Evolutionary conservation across 2,888 invertebrate genomes (phyloP).

Genomic region (Dolichomitus sp.): DNA sequence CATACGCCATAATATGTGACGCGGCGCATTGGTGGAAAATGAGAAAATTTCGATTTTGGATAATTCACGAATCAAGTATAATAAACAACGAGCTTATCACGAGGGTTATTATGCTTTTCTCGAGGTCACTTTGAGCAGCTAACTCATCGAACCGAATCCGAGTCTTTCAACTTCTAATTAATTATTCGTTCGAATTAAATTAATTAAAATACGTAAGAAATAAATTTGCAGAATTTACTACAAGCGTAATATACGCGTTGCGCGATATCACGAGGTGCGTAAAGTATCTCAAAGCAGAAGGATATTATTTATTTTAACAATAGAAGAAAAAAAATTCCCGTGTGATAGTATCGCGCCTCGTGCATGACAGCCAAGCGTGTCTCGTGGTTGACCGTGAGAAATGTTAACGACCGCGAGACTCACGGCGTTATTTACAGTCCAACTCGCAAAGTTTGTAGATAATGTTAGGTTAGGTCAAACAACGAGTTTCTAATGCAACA

Average conservation of each 20-base stretch:
- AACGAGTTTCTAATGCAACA: not conserved
- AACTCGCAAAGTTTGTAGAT: constrained; percentile 7
- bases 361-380: constrained; percentile 20
- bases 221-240: not conserved
- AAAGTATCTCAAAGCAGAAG: not conserved
- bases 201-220: not conserved
- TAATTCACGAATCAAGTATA: constrained; percentile 7
- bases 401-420: constrained; percentile 21
- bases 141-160: not conserved
- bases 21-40: constrained; percentile 18
- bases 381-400: constrained; percentile 8
- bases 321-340: constrained; percentile 11
- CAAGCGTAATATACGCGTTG: constrained; percentile 9
- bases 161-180: not conserved
- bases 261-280: not conserved
- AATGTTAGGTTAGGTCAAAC: constrained; percentile 28
- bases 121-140: not conserved
- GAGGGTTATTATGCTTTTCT: not conserved
- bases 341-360: not conserved
- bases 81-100: not conserved
- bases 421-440: constrained; percentile 12
- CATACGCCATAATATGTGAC: not conserved
- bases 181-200: not conserved
- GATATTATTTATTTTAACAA: constrained; percentile 6
- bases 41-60: not conserved